These are phyloP conservation scores for Cordilura impudica DNA, from an alignment of 2,888 invertebrate genomes.

Conservation along the genomic window DNA sequence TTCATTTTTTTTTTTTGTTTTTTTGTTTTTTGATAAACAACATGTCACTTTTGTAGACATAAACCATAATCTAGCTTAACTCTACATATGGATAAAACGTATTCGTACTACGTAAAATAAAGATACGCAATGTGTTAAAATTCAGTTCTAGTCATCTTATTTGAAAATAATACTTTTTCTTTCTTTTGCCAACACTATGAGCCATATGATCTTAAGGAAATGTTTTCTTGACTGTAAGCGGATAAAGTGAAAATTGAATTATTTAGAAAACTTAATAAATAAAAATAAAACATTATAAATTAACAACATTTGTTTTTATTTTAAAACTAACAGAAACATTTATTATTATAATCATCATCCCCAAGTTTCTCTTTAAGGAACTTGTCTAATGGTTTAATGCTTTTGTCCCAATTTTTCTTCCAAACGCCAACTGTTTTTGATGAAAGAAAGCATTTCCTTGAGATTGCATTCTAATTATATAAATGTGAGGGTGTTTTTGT, in stretches of 20 bases:
- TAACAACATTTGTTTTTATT: conserved; percentile 42
- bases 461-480: neutral
- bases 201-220: conserved; percentile 50
- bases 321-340: conserved; percentile 23
- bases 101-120: neutral
- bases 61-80: conserved; percentile 74
- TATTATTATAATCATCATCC: neutral
- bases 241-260: conserved; percentile 56
- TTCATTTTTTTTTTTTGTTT: conserved; percentile 37
- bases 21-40: conserved; percentile 77
- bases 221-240: conserved; percentile 39
- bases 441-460: conserved; percentile 39
- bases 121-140: neutral
- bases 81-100: neutral
- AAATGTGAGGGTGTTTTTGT: neutral
- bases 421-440: conserved; percentile 29
- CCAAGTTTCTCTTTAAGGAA: neutral
- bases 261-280: conserved; percentile 14
- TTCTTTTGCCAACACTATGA: conserved; percentile 27
- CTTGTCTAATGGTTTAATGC: conserved; percentile 13
- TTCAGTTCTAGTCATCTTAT: neutral
- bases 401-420: neutral
- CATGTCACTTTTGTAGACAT: conserved; percentile 76
- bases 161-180: conserved; percentile 16
- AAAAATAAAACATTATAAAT: conserved; percentile 44